Percentiles rank a stretch among this genome's conserved stretches.
Evolutionary conservation across 1,140 invertebrate species (phyloP).

Genomic region (Sminthurides bifidus): DNA sequence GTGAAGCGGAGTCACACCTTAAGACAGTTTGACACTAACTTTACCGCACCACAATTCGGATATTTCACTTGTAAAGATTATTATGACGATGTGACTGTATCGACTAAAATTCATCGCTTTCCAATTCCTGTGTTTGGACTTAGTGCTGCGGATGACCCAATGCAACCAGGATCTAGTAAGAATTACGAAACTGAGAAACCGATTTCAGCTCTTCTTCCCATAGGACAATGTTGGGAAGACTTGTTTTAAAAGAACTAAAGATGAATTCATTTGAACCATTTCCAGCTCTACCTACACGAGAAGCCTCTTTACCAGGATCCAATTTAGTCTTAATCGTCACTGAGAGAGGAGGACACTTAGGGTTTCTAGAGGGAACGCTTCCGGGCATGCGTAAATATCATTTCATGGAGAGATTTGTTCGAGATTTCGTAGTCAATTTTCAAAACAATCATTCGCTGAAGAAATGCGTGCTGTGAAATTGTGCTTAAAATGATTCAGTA

Average conservation of each 20-base stretch:
- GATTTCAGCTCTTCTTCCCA: too few species aligned
- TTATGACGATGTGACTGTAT: conserved; percentile 1
- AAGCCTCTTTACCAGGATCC: conserved; percentile 12
- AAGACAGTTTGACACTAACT: conserved; percentile 23
- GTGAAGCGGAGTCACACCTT: conserved; percentile 3
- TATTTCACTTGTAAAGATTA: conserved; percentile 16
- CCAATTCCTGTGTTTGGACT: conserved; percentile 18
- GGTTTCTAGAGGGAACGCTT: conserved; percentile 23
- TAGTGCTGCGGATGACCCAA: conserved; percentile 18
- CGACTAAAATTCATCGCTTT: conserved; percentile 7
- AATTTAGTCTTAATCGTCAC: conserved; percentile 27
- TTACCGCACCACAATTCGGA: conserved; percentile 13
- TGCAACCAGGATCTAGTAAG: conserved; percentile 13
- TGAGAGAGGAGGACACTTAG: conserved; percentile 24
- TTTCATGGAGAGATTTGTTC: conserved; percentile 24
- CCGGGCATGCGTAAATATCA: conserved; percentile 13
- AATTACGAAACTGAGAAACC: too few species aligned
- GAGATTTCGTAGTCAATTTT: background rate
- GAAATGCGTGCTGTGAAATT: too few species aligned
- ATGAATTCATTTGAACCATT: background rate
- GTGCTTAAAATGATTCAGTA: too few species aligned
- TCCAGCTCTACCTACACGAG: conserved; percentile 15
- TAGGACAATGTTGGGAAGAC: background rate
- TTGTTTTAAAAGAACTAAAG: background rate
- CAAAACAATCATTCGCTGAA: too few species aligned